Evolutionary conservation across 2,888 invertebrate genomes (phyloP).

Genomic region (Noctua janthe): DNA sequence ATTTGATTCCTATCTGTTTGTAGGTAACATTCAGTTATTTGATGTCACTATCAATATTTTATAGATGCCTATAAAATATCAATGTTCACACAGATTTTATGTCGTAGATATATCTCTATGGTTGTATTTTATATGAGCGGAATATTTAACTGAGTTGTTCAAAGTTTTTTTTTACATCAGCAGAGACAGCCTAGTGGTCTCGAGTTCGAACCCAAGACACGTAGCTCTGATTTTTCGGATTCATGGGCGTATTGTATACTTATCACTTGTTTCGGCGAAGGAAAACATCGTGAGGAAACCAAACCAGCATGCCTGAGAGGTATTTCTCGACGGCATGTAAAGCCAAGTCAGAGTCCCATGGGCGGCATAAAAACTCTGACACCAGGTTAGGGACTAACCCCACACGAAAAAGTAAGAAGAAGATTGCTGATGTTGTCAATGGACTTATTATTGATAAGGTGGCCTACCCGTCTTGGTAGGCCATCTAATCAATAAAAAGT

Average conservation of each 20-base stretch:
- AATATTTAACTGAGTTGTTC: not conserved
- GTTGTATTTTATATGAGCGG: not conserved
- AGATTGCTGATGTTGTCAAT: not conserved
- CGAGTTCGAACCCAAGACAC: not conserved
- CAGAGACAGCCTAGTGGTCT: not conserved
- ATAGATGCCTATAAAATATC: slow-evolving; percentile 28
- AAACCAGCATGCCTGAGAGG: not conserved
- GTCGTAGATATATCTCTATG: not conserved
- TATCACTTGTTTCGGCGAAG: not conserved
- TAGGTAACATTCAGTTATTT: not conserved
- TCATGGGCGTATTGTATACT: not conserved
- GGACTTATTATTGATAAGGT: not conserved
- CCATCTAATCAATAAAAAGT: no score
- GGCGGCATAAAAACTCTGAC: not conserved
- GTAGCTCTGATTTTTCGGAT: not conserved
- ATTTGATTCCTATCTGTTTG: slow-evolving; percentile 19
- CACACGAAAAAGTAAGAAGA: not conserved
- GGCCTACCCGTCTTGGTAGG: no score
- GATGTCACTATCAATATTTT: slow-evolving; percentile 24
- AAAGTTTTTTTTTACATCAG: no score
- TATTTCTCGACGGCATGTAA: not conserved
- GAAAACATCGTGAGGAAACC: not conserved
- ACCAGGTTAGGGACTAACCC: not conserved
- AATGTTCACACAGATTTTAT: slow-evolving; percentile 16
- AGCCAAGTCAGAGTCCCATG: not conserved